These are phyloP conservation scores for Falco berigora DNA, from an alignment of 2,797 vertebrate species.

Conservation along the genomic window DNA sequence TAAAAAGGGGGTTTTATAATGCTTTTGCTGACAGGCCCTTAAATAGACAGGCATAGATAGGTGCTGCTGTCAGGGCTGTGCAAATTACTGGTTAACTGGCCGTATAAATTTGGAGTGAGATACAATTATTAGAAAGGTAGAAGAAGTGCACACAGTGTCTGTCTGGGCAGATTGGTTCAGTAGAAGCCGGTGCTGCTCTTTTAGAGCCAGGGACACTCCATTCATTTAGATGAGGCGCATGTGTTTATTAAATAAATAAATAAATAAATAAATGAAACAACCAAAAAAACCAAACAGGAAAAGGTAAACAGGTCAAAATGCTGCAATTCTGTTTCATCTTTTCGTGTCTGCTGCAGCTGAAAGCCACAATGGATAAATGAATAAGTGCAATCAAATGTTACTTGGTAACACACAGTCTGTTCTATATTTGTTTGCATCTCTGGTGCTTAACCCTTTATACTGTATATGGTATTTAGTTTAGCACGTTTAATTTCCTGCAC, in stretches of 20 bases:
- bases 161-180: not conserved
- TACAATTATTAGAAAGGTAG: not conserved
- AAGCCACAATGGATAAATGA: not conserved
- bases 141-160: not conserved
- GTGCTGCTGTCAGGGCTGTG: not conserved
- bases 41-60: not conserved
- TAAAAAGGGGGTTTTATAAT: slow-evolving; percentile 12
- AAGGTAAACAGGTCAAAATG: slow-evolving; percentile 9
- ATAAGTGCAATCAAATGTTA: not conserved
- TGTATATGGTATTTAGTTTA: not conserved
- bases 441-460: slow-evolving; percentile 1
- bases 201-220: not conserved
- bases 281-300: not conserved
- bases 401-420: not conserved
- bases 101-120: not conserved
- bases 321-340: not conserved
- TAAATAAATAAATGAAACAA: too few relatives aligned
- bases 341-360: not conserved
- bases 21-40: not conserved
- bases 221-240: not conserved
- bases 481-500: not conserved
- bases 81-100: slow-evolving; percentile 33
- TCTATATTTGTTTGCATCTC: not conserved
- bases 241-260: not conserved
- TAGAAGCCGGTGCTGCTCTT: not conserved